Conservation (phyloP, 2,797 vertebrate species). For the Fistularia tabacaria region DNA sequence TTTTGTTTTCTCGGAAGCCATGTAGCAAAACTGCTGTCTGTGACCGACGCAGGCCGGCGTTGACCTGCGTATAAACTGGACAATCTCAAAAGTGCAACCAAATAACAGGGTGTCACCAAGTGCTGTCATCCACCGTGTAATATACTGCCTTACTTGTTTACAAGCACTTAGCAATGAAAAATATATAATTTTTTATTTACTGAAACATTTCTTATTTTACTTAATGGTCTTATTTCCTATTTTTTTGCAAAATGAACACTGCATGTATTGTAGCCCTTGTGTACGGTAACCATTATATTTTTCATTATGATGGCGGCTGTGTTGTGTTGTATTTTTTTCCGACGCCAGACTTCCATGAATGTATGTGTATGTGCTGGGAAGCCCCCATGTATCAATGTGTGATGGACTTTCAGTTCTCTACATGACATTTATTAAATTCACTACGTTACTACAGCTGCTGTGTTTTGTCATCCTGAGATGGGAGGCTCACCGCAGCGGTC, state of each 20-base stretch:
- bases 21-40: constrained; percentile 56
- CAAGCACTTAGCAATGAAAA: constrained; percentile 77
- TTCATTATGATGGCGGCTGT: constrained; percentile 44
- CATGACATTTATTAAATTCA: constrained; percentile 71
- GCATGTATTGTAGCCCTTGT: constrained; percentile 58
- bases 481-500: no score
- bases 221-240: constrained; percentile 59
- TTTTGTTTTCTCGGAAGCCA: constrained; percentile 26
- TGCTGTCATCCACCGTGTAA: constrained; percentile 70
- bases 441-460: constrained; percentile 54
- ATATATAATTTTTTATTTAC: constrained; percentile 75
- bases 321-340: constrained; percentile 15
- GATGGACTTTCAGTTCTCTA: constrained; percentile 46
- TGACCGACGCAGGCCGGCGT: constrained; percentile 27
- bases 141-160: constrained; percentile 83
- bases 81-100: constrained; percentile 73
- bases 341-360: constrained; percentile 49
- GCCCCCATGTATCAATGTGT: constrained; percentile 54
- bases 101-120: constrained; percentile 71
- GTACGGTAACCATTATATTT: constrained; percentile 58
- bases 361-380: constrained; percentile 55
- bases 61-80: constrained; percentile 65
- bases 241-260: constrained; percentile 43
- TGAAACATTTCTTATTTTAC: constrained; percentile 73
- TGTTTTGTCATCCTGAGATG: neutral